A percentile compares a stretch with the other conserved stretches of the same genome.
Conservation (phyloP, 2,113 vertebrate genomes). For the Polypterus senegalus region DNA sequence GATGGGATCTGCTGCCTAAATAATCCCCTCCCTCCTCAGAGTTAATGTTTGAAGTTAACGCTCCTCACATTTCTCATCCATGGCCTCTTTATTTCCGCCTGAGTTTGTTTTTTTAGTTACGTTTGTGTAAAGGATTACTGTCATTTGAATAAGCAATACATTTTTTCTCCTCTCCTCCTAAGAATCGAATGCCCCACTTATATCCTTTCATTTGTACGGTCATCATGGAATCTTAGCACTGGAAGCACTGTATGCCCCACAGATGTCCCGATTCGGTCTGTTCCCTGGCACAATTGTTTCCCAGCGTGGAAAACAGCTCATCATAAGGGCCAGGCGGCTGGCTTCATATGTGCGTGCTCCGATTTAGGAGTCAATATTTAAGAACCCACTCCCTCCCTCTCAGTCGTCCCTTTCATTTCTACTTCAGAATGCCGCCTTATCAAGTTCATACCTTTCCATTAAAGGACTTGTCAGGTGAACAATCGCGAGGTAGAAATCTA, state of each 20-base stretch:
- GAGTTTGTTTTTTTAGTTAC: no score
- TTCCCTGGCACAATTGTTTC: no score
- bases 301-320: no score
- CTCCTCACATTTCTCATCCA: neutral
- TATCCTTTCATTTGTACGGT: no score
- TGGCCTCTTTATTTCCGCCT: neutral
- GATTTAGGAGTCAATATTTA: neutral
- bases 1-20: slow-evolving; percentile 27
- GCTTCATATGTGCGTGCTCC: neutral
- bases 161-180: no score
- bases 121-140: no score
- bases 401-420: neutral
- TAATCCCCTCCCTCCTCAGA: slow-evolving; percentile 27
- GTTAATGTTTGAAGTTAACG: slow-evolving; percentile 22
- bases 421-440: neutral
- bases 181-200: no score
- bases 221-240: no score
- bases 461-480: slow-evolving; percentile 19
- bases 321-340: no score
- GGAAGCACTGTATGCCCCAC: no score
- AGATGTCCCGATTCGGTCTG: no score
- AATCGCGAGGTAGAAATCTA: slow-evolving; percentile 33
- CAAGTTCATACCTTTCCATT: neutral
- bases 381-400: neutral
- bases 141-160: no score